Percentiles rank a stretch among this genome's conserved stretches.
Evolutionary conservation across 1,140 invertebrate genomes (phyloP).

Genomic region (Ceratoteleas bidentatus): DNA sequence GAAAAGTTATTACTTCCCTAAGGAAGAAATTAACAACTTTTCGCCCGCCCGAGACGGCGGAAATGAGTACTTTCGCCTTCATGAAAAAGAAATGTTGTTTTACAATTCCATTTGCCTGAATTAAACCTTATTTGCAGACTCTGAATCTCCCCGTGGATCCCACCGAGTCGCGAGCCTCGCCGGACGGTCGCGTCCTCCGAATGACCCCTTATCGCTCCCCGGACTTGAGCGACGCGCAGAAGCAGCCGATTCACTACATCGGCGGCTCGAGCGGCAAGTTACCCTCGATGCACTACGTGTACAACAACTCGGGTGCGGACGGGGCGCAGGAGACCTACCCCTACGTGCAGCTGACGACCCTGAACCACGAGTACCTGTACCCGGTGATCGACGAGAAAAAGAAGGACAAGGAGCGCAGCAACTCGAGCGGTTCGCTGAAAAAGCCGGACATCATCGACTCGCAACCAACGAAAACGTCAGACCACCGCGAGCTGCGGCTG

Average conservation of each 20-base stretch:
- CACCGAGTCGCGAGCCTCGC: constrained; percentile 85
- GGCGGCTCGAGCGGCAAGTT: constrained; percentile 66
- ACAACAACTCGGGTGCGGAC: constrained; percentile 70
- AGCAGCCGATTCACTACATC: constrained; percentile 75
- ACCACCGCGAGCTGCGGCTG: constrained; percentile 69
- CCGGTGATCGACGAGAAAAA: constrained; percentile 87
- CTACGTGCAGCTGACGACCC: constrained; percentile 92
- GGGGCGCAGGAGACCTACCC: constrained; percentile 86
- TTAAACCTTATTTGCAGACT: constrained; percentile 83
- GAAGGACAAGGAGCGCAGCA: constrained; percentile 79
- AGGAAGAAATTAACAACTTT: too few species aligned
- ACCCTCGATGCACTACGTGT: constrained; percentile 71
- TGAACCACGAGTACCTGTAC: constrained; percentile 91
- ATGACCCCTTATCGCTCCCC: constrained; percentile 74
- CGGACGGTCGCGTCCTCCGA: constrained; percentile 81
- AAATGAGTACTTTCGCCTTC: too few species aligned
- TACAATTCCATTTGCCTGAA: too few species aligned
- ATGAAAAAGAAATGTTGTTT: too few species aligned
- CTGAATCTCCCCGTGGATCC: constrained; percentile 90
- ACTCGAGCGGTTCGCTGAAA: constrained; percentile 84
- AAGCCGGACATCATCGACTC: constrained; percentile 83
- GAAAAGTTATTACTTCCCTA: too few species aligned
- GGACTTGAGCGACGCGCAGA: constrained; percentile 73
- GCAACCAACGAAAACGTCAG: constrained; percentile 71
- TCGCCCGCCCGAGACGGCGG: too few species aligned